Base-by-base conservation (phyloP, 1,140 invertebrate genomes). In the Drosophila orena region DNA sequence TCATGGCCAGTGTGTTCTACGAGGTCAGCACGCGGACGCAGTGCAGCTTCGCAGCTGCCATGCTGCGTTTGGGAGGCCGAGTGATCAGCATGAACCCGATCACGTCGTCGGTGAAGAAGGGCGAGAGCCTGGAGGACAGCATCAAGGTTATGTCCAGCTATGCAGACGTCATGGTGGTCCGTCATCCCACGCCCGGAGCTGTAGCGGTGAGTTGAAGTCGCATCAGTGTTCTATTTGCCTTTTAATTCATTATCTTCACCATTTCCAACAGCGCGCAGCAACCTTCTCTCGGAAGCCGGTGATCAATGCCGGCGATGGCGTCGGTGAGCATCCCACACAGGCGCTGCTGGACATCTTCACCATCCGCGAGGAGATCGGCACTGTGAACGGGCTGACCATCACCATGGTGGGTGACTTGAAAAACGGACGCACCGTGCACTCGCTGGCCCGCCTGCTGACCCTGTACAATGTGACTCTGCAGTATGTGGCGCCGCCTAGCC, bases 271-370 rank as follows among this genome's bases (percentile, higher is more conserved):
- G 97, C 94, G 94, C 83, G 98, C 97, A 15, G 95, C 97, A 0
- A 93, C 95, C 14, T 95, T 96, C 62, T 96, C 96, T 81, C 94
- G 96, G 1, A 98, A 97, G 86, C 98, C 99, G 1, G 92, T 99
- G 4, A 96, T 99, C 37, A 99, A 99, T 94, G 99, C 98, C 27
- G 99, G 99, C 14, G 98, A 99, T 93, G 99, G 99, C 24, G 94
- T 97, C 5, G 99, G 99, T 0, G 98, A 99, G 93, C 99, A 99
- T 93, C 99, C 99, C 0, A 99, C 98, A 0, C 99, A 99, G 93
- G 99, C 99, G 0, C 93, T 99, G 14, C 93, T 99, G 1, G 99
- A 99, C 93, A 95, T 99, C 7, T 99, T 99, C 90, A 99, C 99
- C 15, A 99, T 99, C 78, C 94, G 98, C 89, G 98, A 99, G 93